Evolutionary conservation across 2,797 vertebrate genomes (phyloP).

Genomic region (Gymnopithys bicolor): DNA sequence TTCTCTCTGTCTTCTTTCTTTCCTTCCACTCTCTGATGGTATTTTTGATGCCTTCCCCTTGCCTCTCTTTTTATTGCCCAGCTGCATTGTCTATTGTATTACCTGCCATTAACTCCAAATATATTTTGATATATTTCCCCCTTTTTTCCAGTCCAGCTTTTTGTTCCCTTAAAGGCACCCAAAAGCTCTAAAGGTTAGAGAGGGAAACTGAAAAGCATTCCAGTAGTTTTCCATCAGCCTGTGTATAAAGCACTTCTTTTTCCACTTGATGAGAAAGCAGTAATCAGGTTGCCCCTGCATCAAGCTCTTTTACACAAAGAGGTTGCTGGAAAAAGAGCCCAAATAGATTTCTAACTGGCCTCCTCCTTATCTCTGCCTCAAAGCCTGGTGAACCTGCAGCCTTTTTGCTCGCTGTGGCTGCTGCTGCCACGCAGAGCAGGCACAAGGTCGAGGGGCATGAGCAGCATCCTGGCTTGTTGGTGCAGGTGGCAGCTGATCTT

Average conservation of each 20-base stretch:
- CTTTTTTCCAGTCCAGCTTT: not conserved
- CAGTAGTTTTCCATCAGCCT: constrained; percentile 67
- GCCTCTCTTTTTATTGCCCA: constrained; percentile 6
- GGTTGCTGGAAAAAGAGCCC: constrained; percentile 44
- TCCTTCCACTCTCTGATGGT: not conserved
- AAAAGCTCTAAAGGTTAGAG: constrained; percentile 43
- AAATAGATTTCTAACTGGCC: constrained; percentile 39
- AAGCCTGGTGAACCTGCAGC: not conserved
- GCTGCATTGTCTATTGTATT: constrained; percentile 21
- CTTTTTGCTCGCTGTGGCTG: not conserved
- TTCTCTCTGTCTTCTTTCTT: not conserved
- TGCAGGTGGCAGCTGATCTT: not conserved
- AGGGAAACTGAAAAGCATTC: constrained; percentile 49
- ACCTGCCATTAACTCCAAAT: constrained; percentile 39
- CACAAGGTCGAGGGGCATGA: not conserved
- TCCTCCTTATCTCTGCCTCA: not conserved
- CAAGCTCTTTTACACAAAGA: constrained; percentile 51
- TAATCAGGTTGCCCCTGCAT: constrained; percentile 48
- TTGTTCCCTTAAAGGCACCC: constrained; percentile 45
- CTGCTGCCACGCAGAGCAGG: not conserved
- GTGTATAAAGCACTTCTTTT: constrained; percentile 58
- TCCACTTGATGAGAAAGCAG: constrained; percentile 62
- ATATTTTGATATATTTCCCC: constrained; percentile 54
- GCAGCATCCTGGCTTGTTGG: rapidly evolving
- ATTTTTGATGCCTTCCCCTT: constrained; percentile 6